phyloP scores from a whole-genome alignment of 2,797 vertebrate genomes.

The Lagodon rhomboides region DNA sequence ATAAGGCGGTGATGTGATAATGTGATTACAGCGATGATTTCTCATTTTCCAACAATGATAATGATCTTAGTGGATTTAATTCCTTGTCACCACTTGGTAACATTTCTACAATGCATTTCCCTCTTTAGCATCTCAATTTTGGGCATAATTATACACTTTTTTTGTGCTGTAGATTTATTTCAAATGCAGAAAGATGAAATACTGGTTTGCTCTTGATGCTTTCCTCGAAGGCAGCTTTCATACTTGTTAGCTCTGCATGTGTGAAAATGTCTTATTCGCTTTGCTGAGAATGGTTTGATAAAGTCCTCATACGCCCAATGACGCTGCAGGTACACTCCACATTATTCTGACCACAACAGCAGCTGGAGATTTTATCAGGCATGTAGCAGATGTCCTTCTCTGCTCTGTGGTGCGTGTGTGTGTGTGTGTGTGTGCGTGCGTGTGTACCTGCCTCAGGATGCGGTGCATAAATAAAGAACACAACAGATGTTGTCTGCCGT shows the following conservation, averaged over 20 bases:
- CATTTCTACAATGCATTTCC: not conserved
- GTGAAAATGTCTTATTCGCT: conserved; percentile 35
- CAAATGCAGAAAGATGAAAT: conserved; percentile 21
- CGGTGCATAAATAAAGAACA: conserved; percentile 37
- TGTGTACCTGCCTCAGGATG: conserved; percentile 47
- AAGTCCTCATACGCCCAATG: conserved; percentile 45
- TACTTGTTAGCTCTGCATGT: conserved; percentile 20
- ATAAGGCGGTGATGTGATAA: not conserved
- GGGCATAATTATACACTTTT: not conserved
- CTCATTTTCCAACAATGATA: not conserved
- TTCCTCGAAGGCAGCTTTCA: conserved; percentile 26
- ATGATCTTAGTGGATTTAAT: not conserved
- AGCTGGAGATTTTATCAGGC: conserved; percentile 60
- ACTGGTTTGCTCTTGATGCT: conserved; percentile 18
- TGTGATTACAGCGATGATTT: not conserved
- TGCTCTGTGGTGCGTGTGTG: conserved; percentile 8
- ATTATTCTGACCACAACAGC: conserved; percentile 53
- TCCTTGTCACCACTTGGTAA: not conserved
- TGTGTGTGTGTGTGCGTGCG: conserved; percentile 7
- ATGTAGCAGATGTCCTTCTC: conserved; percentile 53
- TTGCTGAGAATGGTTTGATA: conserved; percentile 39
- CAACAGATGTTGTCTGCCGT: conserved; percentile 53
- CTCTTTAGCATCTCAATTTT: conserved; percentile 4
- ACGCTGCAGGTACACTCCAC: conserved; percentile 42
- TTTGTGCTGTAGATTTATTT: conserved; percentile 21